Evolutionary conservation across 1,140 invertebrate genomes (phyloP), one percentile per base, ranked within the genome.

Genomic region (Halictus rubicundus): DNA sequence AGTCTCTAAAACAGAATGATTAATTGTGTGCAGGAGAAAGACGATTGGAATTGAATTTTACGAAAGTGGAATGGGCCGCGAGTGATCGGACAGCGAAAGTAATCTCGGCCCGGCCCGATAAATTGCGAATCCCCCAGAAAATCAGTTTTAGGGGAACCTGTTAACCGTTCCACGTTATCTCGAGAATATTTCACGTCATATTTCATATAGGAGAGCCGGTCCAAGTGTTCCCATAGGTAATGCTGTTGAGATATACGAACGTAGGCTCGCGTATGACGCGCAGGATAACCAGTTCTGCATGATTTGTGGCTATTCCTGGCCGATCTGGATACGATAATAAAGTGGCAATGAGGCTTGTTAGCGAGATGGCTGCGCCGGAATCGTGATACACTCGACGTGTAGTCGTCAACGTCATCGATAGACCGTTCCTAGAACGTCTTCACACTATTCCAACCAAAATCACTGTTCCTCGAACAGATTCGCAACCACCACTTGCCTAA

Each of bases 281-380:
- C 84, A 61, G 86, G 76, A 87, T 88, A 89, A 89, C 88, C 88
- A 89, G 88, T 89, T 88, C 81, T 82, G 27, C 71, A 71, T 88
- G 88, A 89, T 89, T 89, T 89, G 88, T 88, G 75, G 82, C 83
- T 88, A 87, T 87, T 88, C 87, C 83, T 73, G 87, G 80, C 78
- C 78, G 88, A 89, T 89, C 85, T 74, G 72, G 52, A 57, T 70
- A 85, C 87, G 89, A 89, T 89, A 89, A 87, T 88, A 89, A 88
- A 88, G 89, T 89, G 88, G 88, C 88, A 89, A 89, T 88, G 86
- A 86, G 77, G 88, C 88, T 89, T 88, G 88, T 89, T 89, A 89
- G 84, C 82, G 85, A 77, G 64, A 79, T 64, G 78, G 81, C 82
- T 87, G 61, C 85, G 79, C 84, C 71, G 68, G 80, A 68, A 78